phyloP scores from a whole-genome alignment of 1,140 invertebrate genomes.

The Philopotamus ludificatus region DNA sequence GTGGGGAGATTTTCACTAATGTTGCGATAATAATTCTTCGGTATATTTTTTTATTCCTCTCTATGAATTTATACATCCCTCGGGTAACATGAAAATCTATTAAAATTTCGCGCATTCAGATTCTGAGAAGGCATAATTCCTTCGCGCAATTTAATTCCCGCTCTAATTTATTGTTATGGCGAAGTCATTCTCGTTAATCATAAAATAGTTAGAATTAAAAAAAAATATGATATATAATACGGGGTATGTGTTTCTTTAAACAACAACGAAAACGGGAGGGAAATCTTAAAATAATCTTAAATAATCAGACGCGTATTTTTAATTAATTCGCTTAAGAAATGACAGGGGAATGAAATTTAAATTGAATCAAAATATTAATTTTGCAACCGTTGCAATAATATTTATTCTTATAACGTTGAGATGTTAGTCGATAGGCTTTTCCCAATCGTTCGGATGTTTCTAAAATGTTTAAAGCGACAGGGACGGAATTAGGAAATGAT shows the following conservation, averaged over 20 bases:
- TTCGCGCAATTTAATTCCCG: conserved; percentile 4
- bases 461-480: conserved; percentile 28
- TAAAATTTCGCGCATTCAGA: conserved; percentile 38
- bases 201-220: no score
- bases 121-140: conserved; percentile 32
- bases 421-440: no score
- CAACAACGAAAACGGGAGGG: no score
- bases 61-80: conserved; percentile 39
- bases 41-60: conserved; percentile 27
- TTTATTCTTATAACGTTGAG: no score
- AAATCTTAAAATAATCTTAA: no score
- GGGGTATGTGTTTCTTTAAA: no score
- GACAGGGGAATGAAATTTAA: not conserved
- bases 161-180: conserved; percentile 39
- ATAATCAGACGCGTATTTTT: no score
- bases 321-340: no score
- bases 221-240: no score
- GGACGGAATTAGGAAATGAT: conserved; percentile 37
- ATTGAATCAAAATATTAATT: not conserved
- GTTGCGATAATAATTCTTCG: conserved; percentile 33
- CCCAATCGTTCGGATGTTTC: not conserved
- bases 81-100: conserved; percentile 39
- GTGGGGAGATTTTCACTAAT: conserved; percentile 2
- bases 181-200: conserved; percentile 23
- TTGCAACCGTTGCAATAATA: not conserved